Conservation (phyloP, 2,797 vertebrate species). For the Argentina silus region DNA sequence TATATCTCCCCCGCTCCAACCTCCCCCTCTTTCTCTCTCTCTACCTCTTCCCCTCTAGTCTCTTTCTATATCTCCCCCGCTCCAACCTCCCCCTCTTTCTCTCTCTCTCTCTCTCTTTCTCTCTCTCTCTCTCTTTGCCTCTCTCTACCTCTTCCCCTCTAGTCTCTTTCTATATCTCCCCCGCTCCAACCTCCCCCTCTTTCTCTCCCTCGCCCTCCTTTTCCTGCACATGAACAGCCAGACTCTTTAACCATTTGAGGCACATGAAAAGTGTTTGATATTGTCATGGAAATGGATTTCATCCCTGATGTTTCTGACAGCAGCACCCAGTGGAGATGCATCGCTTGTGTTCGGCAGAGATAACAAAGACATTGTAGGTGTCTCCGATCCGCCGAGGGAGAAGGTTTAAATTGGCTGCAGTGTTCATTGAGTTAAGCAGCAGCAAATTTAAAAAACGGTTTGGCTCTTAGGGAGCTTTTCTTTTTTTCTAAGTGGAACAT, state of each 20-base stretch:
- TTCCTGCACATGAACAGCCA: constrained; percentile 41
- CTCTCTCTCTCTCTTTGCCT: too few species aligned
- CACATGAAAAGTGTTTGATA: constrained; percentile 60
- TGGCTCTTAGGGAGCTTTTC: background rate
- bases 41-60: background rate
- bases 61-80: too few species aligned
- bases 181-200: too few species aligned
- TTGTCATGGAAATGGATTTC: constrained; percentile 60
- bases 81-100: too few species aligned
- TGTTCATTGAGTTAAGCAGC: constrained; percentile 52
- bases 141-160: too few species aligned
- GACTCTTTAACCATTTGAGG: constrained; percentile 52
- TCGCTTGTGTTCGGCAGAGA: constrained; percentile 58
- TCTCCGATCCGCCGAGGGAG: constrained; percentile 20
- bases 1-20: too few species aligned
- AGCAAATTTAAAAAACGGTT: constrained; percentile 13
- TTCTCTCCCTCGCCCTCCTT: background rate
- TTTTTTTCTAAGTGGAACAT: constrained; percentile 39
- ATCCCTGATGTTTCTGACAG: constrained; percentile 35
- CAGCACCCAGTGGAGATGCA: constrained; percentile 40
- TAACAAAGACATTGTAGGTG: constrained; percentile 52
- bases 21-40: too few species aligned
- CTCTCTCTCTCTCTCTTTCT: too few species aligned
- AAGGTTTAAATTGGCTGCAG: constrained; percentile 60
- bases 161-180: too few species aligned